Evolutionary conservation across 2,797 vertebrate species (phyloP).

Genomic region (Malurus splendens): DNA sequence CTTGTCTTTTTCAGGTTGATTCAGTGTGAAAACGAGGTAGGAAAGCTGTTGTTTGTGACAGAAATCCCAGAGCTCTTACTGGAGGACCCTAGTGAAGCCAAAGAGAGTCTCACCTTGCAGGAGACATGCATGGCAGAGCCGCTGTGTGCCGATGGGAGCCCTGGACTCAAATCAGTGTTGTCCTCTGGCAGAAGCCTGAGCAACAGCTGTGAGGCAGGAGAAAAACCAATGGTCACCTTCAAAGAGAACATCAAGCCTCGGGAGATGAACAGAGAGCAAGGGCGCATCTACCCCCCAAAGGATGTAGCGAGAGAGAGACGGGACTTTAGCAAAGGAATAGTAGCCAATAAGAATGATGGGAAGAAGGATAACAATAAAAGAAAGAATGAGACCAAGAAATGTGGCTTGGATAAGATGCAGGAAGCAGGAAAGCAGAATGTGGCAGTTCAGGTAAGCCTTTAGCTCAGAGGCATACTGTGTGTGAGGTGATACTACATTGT

Average conservation of each 20-base stretch:
- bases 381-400: constrained; percentile 88
- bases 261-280: constrained; percentile 83
- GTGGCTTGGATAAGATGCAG: constrained; percentile 74
- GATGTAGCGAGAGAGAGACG: constrained; percentile 81
- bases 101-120: constrained; percentile 84
- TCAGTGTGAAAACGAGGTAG: constrained; percentile 84
- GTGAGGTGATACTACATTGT: not conserved
- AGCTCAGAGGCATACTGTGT: not conserved
- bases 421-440: constrained; percentile 83
- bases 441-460: constrained; percentile 80
- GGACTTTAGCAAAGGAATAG: constrained; percentile 78
- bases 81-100: constrained; percentile 85
- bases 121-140: constrained; percentile 84
- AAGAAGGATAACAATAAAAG: constrained; percentile 90
- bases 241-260: constrained; percentile 96
- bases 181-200: constrained; percentile 84
- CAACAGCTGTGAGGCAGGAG: constrained; percentile 79
- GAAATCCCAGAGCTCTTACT: constrained; percentile 89
- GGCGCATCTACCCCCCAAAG: constrained; percentile 77
- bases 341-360: constrained; percentile 77
- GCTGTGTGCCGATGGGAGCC: constrained; percentile 72
- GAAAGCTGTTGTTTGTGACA: constrained; percentile 88
- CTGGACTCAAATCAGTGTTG: constrained; percentile 88
- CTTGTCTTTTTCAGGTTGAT: constrained; percentile 79
- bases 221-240: constrained; percentile 92